Conservation (phyloP, 2,888 invertebrate genomes). For the Chaitophorus viminalis region DNA sequence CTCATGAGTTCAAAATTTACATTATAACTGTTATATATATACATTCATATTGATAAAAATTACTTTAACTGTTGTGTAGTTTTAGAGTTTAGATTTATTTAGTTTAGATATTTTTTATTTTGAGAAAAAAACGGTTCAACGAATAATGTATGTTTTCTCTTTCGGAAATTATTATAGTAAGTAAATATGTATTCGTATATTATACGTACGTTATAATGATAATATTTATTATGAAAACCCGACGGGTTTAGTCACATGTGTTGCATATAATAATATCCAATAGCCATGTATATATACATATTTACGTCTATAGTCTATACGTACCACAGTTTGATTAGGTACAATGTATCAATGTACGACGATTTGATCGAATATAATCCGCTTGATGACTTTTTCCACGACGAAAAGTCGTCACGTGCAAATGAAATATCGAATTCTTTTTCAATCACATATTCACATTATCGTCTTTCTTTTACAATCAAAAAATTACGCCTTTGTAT, state of each 20-base stretch:
- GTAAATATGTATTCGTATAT: not conserved
- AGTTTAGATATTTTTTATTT: too few species aligned
- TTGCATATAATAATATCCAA: not conserved
- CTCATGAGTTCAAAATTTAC: too few species aligned
- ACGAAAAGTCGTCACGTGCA: not conserved
- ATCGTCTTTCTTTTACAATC: not conserved
- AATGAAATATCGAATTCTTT: not conserved
- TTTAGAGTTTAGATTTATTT: too few species aligned
- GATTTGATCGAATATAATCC: not conserved
- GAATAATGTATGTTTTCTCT: not conserved
- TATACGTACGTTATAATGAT: not conserved
- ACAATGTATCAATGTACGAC: not conserved
- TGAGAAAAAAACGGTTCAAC: not conserved
- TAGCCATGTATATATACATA: not conserved
- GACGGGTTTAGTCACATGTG: not conserved
- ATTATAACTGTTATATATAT: too few species aligned
- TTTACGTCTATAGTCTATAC: not conserved
- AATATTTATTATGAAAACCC: constrained; percentile 9
- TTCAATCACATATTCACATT: not conserved
- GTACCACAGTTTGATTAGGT: not conserved
- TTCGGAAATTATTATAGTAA: not conserved
- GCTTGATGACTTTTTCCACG: not conserved
- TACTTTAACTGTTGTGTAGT: too few species aligned
- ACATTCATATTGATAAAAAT: too few species aligned
- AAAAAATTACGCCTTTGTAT: not conserved